A percentile compares a stretch with the other conserved stretches of the same genome.
Conservation (phyloP, 2,113 vertebrate genomes). For the Aldabrachelys gigantea region DNA sequence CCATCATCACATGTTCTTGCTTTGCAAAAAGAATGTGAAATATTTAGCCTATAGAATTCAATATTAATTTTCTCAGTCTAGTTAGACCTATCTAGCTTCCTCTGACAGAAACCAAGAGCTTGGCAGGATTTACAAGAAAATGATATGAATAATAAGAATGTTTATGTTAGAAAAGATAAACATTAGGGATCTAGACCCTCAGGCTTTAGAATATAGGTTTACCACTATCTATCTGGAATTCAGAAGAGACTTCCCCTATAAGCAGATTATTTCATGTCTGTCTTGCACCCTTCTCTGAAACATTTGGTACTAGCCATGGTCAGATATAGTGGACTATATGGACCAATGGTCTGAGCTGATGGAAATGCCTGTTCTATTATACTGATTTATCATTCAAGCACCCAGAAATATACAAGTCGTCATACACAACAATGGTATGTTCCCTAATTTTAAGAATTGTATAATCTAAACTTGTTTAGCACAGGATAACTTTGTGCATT, state of each 20-base stretch:
- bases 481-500: background rate
- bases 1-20: background rate
- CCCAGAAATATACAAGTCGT: slow-evolving; percentile 2
- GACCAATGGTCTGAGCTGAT: background rate
- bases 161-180: background rate
- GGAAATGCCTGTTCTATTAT: background rate
- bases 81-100: background rate
- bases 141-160: slow-evolving; percentile 15
- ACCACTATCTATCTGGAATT: background rate
- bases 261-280: background rate
- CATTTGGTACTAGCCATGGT: background rate
- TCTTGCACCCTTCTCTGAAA: background rate
- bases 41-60: background rate
- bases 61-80: background rate
- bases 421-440: background rate
- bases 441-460: background rate
- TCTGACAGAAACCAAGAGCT: background rate
- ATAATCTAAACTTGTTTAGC: slow-evolving; percentile 8
- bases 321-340: background rate
- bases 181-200: background rate
- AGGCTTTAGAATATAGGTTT: background rate
- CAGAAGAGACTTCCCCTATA: background rate
- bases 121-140: background rate
- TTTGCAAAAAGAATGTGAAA: background rate
- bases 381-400: slow-evolving; percentile 16